phyloP scores from a whole-genome alignment of 2,797 vertebrate species.

The Apodemus agrarius region DNA sequence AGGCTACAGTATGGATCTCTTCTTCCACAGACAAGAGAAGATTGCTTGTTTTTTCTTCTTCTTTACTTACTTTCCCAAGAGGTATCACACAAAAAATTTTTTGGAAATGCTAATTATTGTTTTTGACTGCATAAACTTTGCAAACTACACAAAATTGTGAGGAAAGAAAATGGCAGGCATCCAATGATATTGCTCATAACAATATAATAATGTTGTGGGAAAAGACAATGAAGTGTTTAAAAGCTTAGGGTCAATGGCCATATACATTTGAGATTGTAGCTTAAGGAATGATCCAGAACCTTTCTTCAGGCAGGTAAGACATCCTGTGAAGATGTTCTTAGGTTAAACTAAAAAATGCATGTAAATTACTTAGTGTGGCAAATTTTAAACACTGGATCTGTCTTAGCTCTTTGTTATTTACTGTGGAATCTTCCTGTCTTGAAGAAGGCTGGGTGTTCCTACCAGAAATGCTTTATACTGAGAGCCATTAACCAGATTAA shows the following conservation, averaged over 20 bases:
- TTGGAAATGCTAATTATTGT: neutral
- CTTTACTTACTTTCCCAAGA: neutral
- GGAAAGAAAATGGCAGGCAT: neutral
- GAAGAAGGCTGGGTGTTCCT: neutral
- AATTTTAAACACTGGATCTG: neutral
- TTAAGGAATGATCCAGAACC: neutral
- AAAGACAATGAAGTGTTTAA: neutral
- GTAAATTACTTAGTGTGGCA: neutral
- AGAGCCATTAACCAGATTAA: neutral
- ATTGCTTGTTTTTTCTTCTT: neutral
- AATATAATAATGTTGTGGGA: neutral
- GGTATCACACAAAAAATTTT: neutral
- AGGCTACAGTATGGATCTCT: constrained; percentile 36
- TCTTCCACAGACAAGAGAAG: neutral
- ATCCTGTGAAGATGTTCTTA: neutral
- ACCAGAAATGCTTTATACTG: neutral
- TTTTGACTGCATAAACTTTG: constrained; percentile 49
- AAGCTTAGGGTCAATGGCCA: neutral
- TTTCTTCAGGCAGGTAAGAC: neutral
- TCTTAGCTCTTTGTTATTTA: neutral
- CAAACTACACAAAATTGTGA: constrained; percentile 14
- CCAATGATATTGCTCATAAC: neutral
- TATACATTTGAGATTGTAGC: neutral
- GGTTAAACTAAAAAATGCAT: neutral
- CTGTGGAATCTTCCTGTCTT: neutral